Base-by-base conservation (phyloP, 2,113 vertebrate genomes). In the Prolemur simus region DNA sequence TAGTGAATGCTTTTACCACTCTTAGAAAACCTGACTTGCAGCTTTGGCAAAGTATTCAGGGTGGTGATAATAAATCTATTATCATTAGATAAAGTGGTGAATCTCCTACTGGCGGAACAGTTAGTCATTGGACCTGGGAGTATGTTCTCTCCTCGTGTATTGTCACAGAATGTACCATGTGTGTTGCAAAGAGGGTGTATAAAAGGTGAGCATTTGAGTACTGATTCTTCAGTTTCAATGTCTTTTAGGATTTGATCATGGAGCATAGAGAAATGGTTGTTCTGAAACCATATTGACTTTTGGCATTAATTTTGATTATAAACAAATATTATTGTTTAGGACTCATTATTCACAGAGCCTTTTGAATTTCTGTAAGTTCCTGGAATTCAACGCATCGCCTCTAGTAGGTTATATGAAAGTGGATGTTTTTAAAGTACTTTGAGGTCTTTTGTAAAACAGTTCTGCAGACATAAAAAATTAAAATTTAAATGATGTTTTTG, bases 301-400 rank as follows among this genome's bases (percentile, higher is more conserved):
- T 94, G 83, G 91, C 69, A 89, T 34, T 94, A 91, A 92, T 87
- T 97, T 92, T 96, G 25, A 83, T 94, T 82, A 88, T 88, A 45
- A 85, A n/a, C 25, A 68, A 45, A 87, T 71, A 42, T 60, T 69
- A n/a, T 54, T 89, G 64, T 42, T 58, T 76, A 77, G 87, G 89
- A 49, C 18, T 80, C 47, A 39, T 78, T 95, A 54, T 89, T 85
- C 63, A 84, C 66, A 90, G 52, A 88, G 9, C 34, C 32, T 56
- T 95, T 86, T 78, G 56, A 92, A 89, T 97, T 82, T 92, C 78
- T 89, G 0, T 74, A 86, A 74, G 23, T 73, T 89, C 80, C 76
- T 39, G 80, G 27, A 91, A 73, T 87, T 91, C 64, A 91, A 2
- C 39, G 17, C 52, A 54, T 54, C 17, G 18, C 68, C 12, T 92